These are phyloP conservation scores for Scaptomyza tumidula DNA, from an alignment of 2,888 invertebrate species.

Conservation along the genomic window DNA sequence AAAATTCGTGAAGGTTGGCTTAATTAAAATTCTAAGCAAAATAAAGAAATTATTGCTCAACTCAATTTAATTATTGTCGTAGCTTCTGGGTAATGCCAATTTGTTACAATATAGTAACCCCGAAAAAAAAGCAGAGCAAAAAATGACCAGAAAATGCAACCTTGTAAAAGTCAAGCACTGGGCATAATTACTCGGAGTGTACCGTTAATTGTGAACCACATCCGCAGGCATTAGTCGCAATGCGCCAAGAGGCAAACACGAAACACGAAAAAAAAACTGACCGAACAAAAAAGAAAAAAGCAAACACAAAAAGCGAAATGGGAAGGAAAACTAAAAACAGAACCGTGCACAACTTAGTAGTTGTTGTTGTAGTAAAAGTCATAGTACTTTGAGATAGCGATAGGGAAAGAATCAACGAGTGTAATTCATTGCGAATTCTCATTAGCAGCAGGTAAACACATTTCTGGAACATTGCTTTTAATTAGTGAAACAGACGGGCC, in stretches of 20 bases:
- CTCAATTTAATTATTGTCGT: not conserved
- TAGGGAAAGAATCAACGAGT: slow-evolving; percentile 69
- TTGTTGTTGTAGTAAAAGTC: slow-evolving; percentile 14
- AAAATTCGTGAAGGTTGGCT: not conserved
- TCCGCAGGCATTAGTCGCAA: slow-evolving; percentile 66
- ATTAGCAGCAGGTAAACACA: slow-evolving; percentile 81
- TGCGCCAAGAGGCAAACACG: slow-evolving; percentile 54
- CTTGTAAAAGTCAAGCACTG: slow-evolving; percentile 2
- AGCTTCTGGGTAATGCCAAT: too few species aligned
- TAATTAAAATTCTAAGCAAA: not conserved
- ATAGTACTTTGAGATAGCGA: slow-evolving; percentile 40
- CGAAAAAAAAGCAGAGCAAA: not conserved
- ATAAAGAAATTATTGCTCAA: not conserved
- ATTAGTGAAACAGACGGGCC: slow-evolving; percentile 77
- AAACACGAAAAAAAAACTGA: not conserved
- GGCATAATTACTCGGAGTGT: slow-evolving; percentile 43
- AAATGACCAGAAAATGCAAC: slow-evolving; percentile 5
- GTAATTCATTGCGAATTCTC: slow-evolving; percentile 81
- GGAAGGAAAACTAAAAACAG: slow-evolving; percentile 21
- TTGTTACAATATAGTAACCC: not conserved
- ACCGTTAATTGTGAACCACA: slow-evolving; percentile 60
- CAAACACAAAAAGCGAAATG: slow-evolving; percentile 5
- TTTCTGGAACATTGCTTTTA: slow-evolving; percentile 81
- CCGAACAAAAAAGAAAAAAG: slow-evolving; percentile 14
- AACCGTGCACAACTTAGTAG: slow-evolving; percentile 36